Conservation (phyloP, 2,113 vertebrate species). For the Edolisoma coerulescens region DNA sequence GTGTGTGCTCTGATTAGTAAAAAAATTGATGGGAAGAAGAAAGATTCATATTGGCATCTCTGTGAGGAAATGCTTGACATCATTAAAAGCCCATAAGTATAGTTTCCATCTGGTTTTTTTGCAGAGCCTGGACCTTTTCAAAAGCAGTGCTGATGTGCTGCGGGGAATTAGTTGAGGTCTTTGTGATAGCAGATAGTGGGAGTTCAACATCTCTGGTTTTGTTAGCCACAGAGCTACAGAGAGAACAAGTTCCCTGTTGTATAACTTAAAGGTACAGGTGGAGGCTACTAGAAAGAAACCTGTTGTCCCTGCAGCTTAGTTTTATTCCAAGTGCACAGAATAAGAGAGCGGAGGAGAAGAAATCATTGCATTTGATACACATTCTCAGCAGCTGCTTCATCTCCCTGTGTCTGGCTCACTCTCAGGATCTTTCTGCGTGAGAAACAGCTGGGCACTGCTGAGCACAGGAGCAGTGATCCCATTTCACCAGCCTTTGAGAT, state of each 20-base stretch:
- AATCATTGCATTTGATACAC: background rate
- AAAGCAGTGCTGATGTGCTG: background rate
- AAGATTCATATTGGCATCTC: background rate
- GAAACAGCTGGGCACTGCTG: background rate
- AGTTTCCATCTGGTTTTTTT: background rate
- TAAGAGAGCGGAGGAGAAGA: background rate
- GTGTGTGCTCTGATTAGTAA: slow-evolving; percentile 27
- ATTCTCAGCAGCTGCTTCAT: background rate
- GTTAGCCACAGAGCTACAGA: background rate
- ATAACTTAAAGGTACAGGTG: background rate
- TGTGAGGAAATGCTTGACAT: background rate
- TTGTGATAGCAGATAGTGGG: background rate
- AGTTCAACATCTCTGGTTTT: slow-evolving; percentile 3
- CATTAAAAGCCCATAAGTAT: slow-evolving; percentile 4
- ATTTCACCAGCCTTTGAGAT: background rate
- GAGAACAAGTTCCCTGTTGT: background rate
- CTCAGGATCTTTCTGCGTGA: background rate
- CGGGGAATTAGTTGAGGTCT: slow-evolving; percentile 25
- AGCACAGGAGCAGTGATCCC: background rate
- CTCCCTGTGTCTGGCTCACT: background rate
- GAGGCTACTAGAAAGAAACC: background rate
- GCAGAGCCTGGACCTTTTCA: background rate
- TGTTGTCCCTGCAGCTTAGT: background rate
- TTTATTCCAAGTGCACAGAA: background rate
- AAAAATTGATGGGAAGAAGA: background rate